Evolutionary conservation across 2,888 invertebrate genomes (phyloP).

Genomic region (Hypsopygia costalis): DNA sequence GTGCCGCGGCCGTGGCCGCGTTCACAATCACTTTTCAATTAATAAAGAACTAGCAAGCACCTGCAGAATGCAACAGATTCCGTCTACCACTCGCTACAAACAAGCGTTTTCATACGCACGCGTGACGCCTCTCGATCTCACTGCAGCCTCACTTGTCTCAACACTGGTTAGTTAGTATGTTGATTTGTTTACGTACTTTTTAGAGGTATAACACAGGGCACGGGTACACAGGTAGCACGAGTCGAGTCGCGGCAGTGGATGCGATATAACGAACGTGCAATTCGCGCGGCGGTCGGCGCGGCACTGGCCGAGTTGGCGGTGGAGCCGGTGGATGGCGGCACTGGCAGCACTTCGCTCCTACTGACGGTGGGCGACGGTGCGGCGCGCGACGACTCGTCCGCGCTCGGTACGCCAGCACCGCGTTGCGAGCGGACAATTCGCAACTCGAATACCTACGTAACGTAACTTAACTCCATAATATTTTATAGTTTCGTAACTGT

Average conservation of each 20-base stretch:
- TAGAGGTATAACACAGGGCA: conserved; percentile 54
- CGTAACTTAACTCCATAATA: conserved; percentile 75
- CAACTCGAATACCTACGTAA: conserved; percentile 61
- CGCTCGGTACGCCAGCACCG: conserved; percentile 22
- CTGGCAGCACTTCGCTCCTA: conserved; percentile 7
- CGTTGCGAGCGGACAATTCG: conserved; percentile 55
- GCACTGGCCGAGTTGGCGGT: conserved; percentile 20
- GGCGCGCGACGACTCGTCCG: conserved; percentile 8
- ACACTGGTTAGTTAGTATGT: conserved; percentile 42
- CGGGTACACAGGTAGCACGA: conserved; percentile 51
- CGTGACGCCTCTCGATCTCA: conserved; percentile 44
- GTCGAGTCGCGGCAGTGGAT: conserved; percentile 25
- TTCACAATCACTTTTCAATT: conserved; percentile 79
- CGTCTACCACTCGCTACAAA: conserved; percentile 42
- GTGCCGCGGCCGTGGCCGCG: conserved; percentile 76
- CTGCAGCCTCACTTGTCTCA: conserved; percentile 45
- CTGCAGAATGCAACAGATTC: conserved; percentile 72
- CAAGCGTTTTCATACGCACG: conserved; percentile 42
- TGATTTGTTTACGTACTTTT: conserved; percentile 66
- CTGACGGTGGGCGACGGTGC: conserved; percentile 11
- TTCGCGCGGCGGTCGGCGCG: conserved; percentile 37
- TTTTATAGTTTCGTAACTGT: conserved; percentile 76
- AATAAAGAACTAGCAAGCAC: conserved; percentile 72
- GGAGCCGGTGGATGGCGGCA: no score
- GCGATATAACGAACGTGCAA: conserved; percentile 24